Evolutionary conservation across 2,797 vertebrate species (phyloP).

Genomic region (Melanogrammus aeglefinus): DNA sequence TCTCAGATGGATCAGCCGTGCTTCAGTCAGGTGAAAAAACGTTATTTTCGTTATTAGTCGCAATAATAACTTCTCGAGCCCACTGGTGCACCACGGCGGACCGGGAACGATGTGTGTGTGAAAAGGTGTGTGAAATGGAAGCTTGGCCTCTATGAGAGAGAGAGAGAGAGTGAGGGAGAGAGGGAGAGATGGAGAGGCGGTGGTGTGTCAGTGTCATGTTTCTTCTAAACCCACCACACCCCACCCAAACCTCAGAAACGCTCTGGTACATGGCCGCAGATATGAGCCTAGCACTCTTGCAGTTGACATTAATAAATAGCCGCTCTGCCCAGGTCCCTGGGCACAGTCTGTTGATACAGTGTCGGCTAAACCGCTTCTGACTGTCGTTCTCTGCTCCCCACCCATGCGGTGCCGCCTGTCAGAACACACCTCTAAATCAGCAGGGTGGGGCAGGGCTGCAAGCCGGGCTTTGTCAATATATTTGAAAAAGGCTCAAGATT

Average conservation of each 20-base stretch:
- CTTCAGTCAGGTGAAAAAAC: too few species aligned
- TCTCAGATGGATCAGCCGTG: too few species aligned
- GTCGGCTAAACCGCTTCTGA: slow-evolving; percentile 64
- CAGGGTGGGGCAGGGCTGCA: neutral
- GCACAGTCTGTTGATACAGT: slow-evolving; percentile 65
- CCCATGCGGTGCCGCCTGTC: slow-evolving; percentile 46
- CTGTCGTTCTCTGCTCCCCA: slow-evolving; percentile 51
- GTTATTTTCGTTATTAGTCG: neutral
- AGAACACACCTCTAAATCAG: slow-evolving; percentile 60
- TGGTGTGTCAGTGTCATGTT: neutral
- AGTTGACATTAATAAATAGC: slow-evolving; percentile 38
- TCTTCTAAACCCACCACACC: slow-evolving; percentile 7
- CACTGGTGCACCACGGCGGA: too few species aligned
- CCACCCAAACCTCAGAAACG: neutral
- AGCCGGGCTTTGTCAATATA: neutral
- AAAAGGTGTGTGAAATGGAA: too few species aligned
- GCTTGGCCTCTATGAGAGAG: too few species aligned
- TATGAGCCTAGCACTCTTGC: neutral
- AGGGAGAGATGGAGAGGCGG: too few species aligned
- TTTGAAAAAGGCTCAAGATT: neutral
- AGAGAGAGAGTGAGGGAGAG: too few species aligned
- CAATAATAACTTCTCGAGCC: too few species aligned
- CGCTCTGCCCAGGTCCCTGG: slow-evolving; percentile 31
- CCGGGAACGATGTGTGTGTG: too few species aligned
- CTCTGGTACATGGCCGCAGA: neutral